Base-by-base conservation (phyloP, 1,140 invertebrate species). In the Drosophila tsacasi region DNA sequence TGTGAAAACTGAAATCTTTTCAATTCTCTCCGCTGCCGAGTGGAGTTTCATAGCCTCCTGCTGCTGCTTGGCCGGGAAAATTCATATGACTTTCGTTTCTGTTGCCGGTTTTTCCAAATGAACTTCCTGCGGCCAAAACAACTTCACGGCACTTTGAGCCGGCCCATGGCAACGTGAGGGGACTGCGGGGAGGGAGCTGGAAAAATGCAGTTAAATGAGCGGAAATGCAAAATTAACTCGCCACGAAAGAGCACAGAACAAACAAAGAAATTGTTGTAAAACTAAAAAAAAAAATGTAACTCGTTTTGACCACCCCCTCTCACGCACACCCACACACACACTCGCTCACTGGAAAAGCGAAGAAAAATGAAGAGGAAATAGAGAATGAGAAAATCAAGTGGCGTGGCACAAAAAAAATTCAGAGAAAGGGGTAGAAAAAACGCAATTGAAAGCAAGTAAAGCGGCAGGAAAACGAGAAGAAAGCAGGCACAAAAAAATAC, bases 181-280 rank as follows among this genome's bases (percentile, higher is more conserved):
- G 12, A 1, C 6, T 17, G 30, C 12, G 13, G 21, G 7, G 13
- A n/a, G 7, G 58, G 40, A 47, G 23, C 25, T 30, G 30, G 27
- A 39, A 55, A 66, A 89, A 80, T 89, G 84, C 84, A 89, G 81
- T 89, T 87, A 87, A 87, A 87, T 87, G 84, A 87, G 81, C 84
- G 84, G 84, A 87, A 87, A 87, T 87, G 84, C 84, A 89, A 87
- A 87, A 89, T 87, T 87, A 87, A 89, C 84, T 87, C 84, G 84
- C 84, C 73, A 82, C 83, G 83, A 86, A 86, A 83, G 77, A 83
- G 81, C 73, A 61, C 73, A 76, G 73, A 87, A 73, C 80, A 87
- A 89, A 87, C 84, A 87, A 83, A 81, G 84, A 87, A 87, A 86
- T 86, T 69, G 66, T 78, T 89, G 84, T 83, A 79, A 76, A 86